Conservation (phyloP, 2,888 invertebrate species). For the Nomada hirtipes region DNA sequence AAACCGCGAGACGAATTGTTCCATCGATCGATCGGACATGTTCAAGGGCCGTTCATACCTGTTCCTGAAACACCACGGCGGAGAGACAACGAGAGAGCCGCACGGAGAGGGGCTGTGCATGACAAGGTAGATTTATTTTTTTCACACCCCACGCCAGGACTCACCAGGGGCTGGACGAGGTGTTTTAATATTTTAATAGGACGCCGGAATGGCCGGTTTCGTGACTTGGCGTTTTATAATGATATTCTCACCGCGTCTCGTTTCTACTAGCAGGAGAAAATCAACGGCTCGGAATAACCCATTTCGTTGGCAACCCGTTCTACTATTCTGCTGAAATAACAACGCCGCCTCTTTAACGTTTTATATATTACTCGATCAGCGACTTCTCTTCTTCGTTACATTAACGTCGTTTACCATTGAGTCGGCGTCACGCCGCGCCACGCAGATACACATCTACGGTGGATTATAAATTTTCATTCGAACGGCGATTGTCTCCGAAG, state of each 20-base stretch:
- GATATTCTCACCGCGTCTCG: slow-evolving; percentile 83
- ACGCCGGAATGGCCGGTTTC: slow-evolving; percentile 82
- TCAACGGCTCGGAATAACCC: slow-evolving; percentile 78
- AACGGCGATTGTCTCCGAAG: slow-evolving; percentile 22
- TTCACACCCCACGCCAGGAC: slow-evolving; percentile 81
- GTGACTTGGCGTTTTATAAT: slow-evolving; percentile 84
- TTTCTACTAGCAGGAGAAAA: slow-evolving; percentile 78
- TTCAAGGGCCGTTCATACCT: slow-evolving; percentile 72
- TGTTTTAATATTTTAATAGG: slow-evolving; percentile 84
- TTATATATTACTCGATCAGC: slow-evolving; percentile 52
- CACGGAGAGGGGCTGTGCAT: slow-evolving; percentile 81
- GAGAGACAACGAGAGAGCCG: slow-evolving; percentile 75
- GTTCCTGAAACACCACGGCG: slow-evolving; percentile 70
- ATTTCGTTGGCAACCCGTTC: slow-evolving; percentile 75
- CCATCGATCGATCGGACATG: slow-evolving; percentile 66
- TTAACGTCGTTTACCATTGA: slow-evolving; percentile 47
- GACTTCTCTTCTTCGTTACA: slow-evolving; percentile 2
- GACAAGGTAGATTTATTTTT: slow-evolving; percentile 84
- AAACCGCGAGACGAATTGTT: slow-evolving; percentile 55
- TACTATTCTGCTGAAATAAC: slow-evolving; percentile 74
- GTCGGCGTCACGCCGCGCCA: slow-evolving; percentile 49
- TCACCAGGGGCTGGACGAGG: slow-evolving; percentile 81
- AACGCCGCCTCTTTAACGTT: slow-evolving; percentile 64
- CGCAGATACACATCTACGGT: background rate
- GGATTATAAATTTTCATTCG: slow-evolving; percentile 52